Evolutionary conservation across 2,113 vertebrate species (phyloP).

Genomic region (Nesogale talazaci): DNA sequence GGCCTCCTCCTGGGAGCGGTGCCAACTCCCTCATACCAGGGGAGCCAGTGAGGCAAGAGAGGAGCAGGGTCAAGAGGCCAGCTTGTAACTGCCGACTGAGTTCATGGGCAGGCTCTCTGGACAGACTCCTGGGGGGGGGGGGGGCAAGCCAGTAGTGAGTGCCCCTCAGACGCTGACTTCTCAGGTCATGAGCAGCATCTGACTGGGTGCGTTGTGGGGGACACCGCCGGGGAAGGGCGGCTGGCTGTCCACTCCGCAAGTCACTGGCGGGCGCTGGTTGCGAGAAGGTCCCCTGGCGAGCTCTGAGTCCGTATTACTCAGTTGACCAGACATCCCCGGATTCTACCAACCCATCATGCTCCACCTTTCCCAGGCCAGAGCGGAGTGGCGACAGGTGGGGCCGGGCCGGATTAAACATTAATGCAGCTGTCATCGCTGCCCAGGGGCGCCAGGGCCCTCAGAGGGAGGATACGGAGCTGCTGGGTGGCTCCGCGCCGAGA

Average conservation of each 20-base stretch:
- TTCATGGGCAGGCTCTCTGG: not conserved
- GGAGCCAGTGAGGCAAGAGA: too few species aligned
- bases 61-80: not conserved
- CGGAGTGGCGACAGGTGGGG: not conserved
- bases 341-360: not conserved
- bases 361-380: not conserved
- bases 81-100: too few species aligned
- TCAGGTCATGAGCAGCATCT: not conserved
- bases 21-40: not conserved
- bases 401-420: conserved; percentile 86
- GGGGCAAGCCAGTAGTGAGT: not conserved
- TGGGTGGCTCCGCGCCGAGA: not conserved
- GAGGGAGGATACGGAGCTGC: not conserved
- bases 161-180: not conserved
- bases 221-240: not conserved
- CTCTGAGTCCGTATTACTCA: not conserved
- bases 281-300: not conserved
- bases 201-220: not conserved
- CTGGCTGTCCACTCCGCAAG: not conserved
- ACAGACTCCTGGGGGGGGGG: accelerated
- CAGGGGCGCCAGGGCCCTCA: not conserved
- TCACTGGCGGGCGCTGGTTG: too few species aligned
- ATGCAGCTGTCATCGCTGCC: conserved; percentile 36
- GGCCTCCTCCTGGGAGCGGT: not conserved
- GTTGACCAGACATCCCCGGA: not conserved